Evolutionary conservation across 2,888 invertebrate genomes (phyloP), one percentile per base, ranked within the genome.

Genomic region (Bruchidius siliquastri): DNA sequence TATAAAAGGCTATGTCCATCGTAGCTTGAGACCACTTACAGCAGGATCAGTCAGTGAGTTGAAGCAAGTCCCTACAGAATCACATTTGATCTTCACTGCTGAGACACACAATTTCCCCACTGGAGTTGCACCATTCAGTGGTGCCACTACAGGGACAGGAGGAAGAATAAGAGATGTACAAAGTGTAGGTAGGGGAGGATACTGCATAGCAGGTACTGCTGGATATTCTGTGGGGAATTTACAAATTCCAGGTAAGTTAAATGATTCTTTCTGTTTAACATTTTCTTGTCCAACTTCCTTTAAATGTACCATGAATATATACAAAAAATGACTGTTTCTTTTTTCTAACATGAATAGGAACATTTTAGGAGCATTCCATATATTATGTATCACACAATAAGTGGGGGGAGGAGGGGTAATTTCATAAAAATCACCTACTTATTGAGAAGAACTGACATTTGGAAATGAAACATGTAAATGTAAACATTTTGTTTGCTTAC

Each of bases 81-180:
- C 95, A 0, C 96, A 99, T 86, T 91, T 99, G 67, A 96, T 98
- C 82, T 98, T 99, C 84, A 99, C 99, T 0, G 99, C 99, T 0
- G 99, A 99, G 88, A 99, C 99, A 0, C 99, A 99, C 87, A 99
- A 99, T 85, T 99, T 99, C 90, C 97, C 97, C 0, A 98, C 97
- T 0, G 97, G 97, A 0, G 97, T 99, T 13, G 97, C 98, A 0
- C 98, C 98, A 0, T 99, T 99, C 80, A 97, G 97, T 87, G 99
- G 99, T 0, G 98, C 99, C 0, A 97, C 98, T 0, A 99, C 99
- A 0, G 99, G 99, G 22, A 98, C 98, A 0, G 99, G 99, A 0
- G 99, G 99, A 0, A 90, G 99, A 68, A 93, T 99, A 74, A 89
- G 98, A 75, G 99, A 99, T 87, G 95, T 98, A 0, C 97, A 99